These are phyloP conservation scores for Byasa hedistus DNA, from an alignment of 2,888 invertebrate species.

Conservation along the genomic window DNA sequence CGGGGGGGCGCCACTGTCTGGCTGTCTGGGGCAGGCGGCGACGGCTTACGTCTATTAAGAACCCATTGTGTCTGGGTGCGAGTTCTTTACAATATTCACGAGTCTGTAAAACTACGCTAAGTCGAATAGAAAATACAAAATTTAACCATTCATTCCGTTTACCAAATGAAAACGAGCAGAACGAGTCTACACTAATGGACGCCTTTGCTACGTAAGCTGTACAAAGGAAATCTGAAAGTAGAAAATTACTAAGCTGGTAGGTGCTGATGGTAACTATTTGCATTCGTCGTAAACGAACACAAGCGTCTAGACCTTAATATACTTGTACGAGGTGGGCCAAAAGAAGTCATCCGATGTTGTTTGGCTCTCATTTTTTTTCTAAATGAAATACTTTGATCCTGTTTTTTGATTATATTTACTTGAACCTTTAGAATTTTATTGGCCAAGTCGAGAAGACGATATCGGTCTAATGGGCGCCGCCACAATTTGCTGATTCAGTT, in stretches of 20 bases:
- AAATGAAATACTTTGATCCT: no score
- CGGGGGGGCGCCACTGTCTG: conserved; percentile 15
- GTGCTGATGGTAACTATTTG: background rate
- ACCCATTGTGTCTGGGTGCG: conserved; percentile 11
- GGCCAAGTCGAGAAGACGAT: no score
- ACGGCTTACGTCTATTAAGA: conserved; percentile 21
- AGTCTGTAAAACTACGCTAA: background rate
- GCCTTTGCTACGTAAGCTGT: background rate
- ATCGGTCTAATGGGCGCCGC: no score
- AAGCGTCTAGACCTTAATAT: no score
- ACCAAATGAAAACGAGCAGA: background rate
- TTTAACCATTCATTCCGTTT: background rate
- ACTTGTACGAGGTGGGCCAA: no score
- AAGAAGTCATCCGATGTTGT: no score
- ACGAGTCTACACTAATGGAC: background rate
- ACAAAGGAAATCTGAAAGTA: background rate
- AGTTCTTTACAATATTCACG: background rate
- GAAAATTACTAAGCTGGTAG: background rate
- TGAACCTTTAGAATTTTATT: no score
- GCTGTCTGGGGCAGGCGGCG: conserved; percentile 10
- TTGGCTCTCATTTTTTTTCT: no score
- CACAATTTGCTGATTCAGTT: no score
- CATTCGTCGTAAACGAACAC: no score
- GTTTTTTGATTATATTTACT: no score
- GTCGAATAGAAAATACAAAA: conserved; percentile 1